Base-by-base conservation (phyloP, 1,140 invertebrate genomes). In the Pygmarrhopalites habei region DNA sequence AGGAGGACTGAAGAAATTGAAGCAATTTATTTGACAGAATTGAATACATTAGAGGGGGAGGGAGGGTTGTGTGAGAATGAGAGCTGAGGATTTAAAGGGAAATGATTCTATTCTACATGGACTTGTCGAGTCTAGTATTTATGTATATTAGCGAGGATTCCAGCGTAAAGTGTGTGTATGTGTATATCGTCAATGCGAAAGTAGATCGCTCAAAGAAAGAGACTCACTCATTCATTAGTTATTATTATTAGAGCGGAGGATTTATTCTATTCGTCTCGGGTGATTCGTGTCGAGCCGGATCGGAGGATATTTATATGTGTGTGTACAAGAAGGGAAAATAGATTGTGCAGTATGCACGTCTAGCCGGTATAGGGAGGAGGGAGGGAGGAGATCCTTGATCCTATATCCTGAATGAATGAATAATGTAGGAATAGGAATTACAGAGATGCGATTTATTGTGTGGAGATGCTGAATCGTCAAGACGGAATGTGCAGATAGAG, bases 191-290 rank as follows among this genome's bases (percentile, higher is more conserved):
- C 21, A 23, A n/a, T 19, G 39, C 39, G n/a, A n/a, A 47, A 23
- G 17, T 47, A 59, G 58, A 59, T 35, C 28, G 30, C 46, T 57
- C 43, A 41, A 5, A 28, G 17, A 17, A 47, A 17, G 25, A 56
- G 53, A 62, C 53, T 53, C 41, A 55, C 57, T 69, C 67, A 69
- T 69, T 69, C 67, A 69, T 69, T 69, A 69, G 67, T 65, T 69
- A 69, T 69, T 69, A 69, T 69, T 65, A 64, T 64, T 64, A 35
- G 60, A 49, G n/a, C n/a, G n/a, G n/a, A 69, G 67, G 64, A 69
- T 69, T 69, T 69, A 69, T 69, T 66, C 60, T 57, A 60, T 64
- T 64, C 62, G 58, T 59, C 46, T 59, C 41, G 58, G 58, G 58
- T 59, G 58, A 59, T 59, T 49, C 58, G 58, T 59, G 58, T 59